A percentile compares a stretch with the other conserved stretches of the same genome.
These are phyloP conservation scores for Neelides sp. DNA, from an alignment of 1,140 invertebrate species.

Conservation along the genomic window DNA sequence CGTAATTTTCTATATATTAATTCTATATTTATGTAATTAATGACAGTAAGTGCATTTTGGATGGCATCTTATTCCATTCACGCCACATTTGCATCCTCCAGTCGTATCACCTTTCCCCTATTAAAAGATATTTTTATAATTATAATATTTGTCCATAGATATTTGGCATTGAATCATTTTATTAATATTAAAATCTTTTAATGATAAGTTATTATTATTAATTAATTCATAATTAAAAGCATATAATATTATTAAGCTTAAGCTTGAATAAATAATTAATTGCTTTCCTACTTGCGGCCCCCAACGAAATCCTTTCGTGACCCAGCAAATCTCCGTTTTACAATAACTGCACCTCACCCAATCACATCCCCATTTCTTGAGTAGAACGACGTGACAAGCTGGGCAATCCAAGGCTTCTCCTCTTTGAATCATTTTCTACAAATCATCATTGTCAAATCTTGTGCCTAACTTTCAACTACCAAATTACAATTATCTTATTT, in stretches of 20 bases:
- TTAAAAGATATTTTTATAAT: background rate
- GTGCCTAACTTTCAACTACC: background rate
- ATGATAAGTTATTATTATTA: too few species aligned
- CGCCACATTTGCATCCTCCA: conserved; percentile 70
- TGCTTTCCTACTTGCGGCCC: conserved; percentile 53
- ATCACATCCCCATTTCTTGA: conserved; percentile 91
- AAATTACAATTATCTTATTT: background rate
- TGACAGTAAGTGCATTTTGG: conserved; percentile 82
- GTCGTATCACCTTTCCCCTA: conserved; percentile 68
- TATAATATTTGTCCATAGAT: background rate
- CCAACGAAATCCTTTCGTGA: conserved; percentile 55
- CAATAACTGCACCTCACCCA: conserved; percentile 87
- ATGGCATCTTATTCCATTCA: conserved; percentile 72
- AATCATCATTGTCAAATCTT: conserved; percentile 8
- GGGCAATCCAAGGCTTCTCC: conserved; percentile 80
- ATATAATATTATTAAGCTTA: too few species aligned
- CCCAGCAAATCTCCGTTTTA: conserved; percentile 90
- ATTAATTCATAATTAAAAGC: too few species aligned
- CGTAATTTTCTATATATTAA: too few species aligned
- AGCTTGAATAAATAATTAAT: too few species aligned
- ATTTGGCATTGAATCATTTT: background rate
- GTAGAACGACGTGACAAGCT: conserved; percentile 65
- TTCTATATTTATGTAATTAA: conserved; percentile 41
- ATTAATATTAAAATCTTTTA: background rate
- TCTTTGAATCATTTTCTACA: conserved; percentile 58